Evolutionary conservation across 2,113 vertebrate genomes (phyloP).

Genomic region (Perca schrenkii): DNA sequence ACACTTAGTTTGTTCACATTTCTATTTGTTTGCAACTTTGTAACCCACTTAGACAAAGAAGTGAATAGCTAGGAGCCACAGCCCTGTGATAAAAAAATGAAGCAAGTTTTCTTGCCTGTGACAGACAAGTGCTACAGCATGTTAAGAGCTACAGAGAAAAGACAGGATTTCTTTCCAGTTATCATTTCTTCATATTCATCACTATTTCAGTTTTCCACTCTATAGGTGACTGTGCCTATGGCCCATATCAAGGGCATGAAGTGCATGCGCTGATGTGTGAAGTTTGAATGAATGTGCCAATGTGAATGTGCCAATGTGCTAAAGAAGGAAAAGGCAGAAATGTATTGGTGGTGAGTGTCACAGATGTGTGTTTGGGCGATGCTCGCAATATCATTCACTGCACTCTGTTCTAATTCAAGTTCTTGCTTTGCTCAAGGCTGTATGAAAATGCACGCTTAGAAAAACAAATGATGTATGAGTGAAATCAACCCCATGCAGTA

Average conservation of each 20-base stretch:
- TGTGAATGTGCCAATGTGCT: slow-evolving; percentile 6
- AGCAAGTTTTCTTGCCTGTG: neutral
- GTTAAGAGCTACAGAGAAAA: slow-evolving; percentile 3
- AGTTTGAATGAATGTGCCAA: slow-evolving; percentile 16
- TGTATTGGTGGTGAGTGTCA: neutral
- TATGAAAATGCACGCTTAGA: slow-evolving; percentile 46
- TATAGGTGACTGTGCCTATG: slow-evolving; percentile 9
- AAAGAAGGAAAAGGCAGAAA: neutral
- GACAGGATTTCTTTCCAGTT: neutral
- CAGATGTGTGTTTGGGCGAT: neutral
- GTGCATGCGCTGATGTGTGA: slow-evolving; percentile 15
- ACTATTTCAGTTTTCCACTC: slow-evolving; percentile 28
- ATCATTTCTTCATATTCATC: slow-evolving; percentile 34
- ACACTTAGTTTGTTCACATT: neutral
- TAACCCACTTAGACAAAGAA: neutral
- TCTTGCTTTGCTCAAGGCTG: slow-evolving; percentile 47
- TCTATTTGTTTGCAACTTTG: neutral
- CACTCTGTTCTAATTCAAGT: slow-evolving; percentile 28
- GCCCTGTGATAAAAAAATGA: slow-evolving; percentile 25
- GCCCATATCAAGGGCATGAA: neutral
- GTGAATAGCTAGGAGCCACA: neutral
- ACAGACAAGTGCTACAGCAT: neutral
- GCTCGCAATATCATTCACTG: slow-evolving; percentile 4
- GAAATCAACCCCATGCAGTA: slow-evolving; percentile 32
- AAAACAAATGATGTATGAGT: slow-evolving; percentile 61